A percentile compares a stretch with the other conserved stretches of the same genome.
Conservation (phyloP, 2,888 invertebrate genomes). For the Hedychridium roseum region DNA sequence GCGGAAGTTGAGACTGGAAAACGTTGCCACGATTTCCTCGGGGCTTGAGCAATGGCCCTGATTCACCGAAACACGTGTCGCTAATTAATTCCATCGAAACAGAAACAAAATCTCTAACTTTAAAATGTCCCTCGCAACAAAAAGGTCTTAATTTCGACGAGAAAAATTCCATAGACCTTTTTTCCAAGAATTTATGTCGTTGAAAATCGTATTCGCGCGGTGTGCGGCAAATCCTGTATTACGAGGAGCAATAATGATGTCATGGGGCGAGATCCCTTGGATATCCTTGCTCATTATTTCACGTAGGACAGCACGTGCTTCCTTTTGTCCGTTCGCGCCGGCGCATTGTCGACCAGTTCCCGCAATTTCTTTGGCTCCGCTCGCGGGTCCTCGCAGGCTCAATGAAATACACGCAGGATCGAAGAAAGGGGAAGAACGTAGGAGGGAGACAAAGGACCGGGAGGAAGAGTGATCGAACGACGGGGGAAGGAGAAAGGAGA, state of each 20-base stretch:
- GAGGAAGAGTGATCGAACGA: too few species aligned
- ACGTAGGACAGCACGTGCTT: constrained; percentile 25
- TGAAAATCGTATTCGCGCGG: too few species aligned
- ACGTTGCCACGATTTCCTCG: neutral
- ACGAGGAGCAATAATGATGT: neutral
- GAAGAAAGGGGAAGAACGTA: constrained; percentile 5
- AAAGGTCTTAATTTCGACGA: too few species aligned
- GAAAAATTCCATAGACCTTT: too few species aligned
- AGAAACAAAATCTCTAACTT: too few species aligned
- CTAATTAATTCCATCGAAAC: too few species aligned
- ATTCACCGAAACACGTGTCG: neutral
- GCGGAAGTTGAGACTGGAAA: neutral
- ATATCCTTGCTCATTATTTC: constrained; percentile 21
- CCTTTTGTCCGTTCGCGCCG: constrained; percentile 16
- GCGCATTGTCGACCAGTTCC: constrained; percentile 27
- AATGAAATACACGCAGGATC: constrained; percentile 39
- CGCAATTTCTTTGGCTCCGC: constrained; percentile 13
- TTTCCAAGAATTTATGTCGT: too few species aligned
- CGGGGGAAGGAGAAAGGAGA: constrained; percentile 5
- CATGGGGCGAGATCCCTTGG: neutral
- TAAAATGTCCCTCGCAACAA: too few species aligned
- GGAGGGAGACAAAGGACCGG: constrained; percentile 1
- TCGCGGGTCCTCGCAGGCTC: constrained; percentile 29
- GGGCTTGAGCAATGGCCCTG: neutral
- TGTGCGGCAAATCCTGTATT: too few species aligned